Percentiles rank a stretch among this genome's conserved stretches.
Evolutionary conservation across 2,888 invertebrate species (phyloP).

Genomic region (Microchrysa polita): DNA sequence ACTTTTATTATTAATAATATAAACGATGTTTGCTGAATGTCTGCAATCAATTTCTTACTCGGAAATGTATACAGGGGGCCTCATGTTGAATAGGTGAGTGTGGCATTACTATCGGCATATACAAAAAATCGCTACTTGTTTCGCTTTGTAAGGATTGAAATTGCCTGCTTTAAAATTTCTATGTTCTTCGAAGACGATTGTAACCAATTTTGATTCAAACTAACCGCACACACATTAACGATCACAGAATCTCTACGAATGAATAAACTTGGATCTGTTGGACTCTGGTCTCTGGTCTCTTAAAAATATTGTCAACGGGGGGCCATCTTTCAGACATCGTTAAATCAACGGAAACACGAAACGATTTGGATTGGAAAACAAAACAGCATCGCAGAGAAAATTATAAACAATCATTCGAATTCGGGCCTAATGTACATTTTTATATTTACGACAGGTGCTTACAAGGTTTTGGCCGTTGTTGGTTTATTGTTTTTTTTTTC

Average conservation of each 20-base stretch:
- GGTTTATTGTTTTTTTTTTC: constrained; percentile 16
- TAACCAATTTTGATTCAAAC: not conserved
- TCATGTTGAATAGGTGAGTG: constrained; percentile 30
- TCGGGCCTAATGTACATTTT: constrained; percentile 42
- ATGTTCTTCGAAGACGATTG: too few relatives aligned
- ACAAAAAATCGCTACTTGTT: too few relatives aligned
- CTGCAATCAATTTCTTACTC: constrained; percentile 10
- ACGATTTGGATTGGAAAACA: constrained; percentile 37
- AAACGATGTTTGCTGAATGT: constrained; percentile 19
- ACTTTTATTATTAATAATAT: constrained; percentile 39
- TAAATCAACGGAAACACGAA: constrained; percentile 44
- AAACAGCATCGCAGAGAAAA: constrained; percentile 42
- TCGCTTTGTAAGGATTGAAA: not conserved
- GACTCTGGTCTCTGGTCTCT: too few relatives aligned
- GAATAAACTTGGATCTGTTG: too few relatives aligned
- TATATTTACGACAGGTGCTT: constrained; percentile 45
- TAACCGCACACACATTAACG: too few relatives aligned
- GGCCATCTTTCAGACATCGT: constrained; percentile 45
- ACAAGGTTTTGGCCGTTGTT: constrained; percentile 26
- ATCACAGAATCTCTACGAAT: too few relatives aligned
- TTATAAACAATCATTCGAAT: constrained; percentile 44
- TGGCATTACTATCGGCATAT: constrained; percentile 3
- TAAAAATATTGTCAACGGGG: constrained; percentile 44
- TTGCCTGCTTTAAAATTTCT: constrained; percentile 8
- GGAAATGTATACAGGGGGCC: not conserved